Evolutionary conservation across 2,888 invertebrate species (phyloP).

Genomic region (Acanthosepion lycidas): DNA sequence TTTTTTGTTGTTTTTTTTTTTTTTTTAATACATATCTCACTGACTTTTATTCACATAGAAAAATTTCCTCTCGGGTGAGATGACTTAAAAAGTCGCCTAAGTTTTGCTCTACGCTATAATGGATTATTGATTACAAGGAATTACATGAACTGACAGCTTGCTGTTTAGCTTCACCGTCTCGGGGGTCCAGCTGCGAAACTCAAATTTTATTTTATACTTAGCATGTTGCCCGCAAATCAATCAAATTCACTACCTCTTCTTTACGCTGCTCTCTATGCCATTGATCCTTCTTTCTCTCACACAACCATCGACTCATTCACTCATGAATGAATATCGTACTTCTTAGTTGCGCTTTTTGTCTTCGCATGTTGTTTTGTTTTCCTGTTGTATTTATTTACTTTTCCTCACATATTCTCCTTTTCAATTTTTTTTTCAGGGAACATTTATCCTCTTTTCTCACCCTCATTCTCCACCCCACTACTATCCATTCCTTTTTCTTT

Average conservation of each 20-base stretch:
- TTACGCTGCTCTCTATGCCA: not conserved
- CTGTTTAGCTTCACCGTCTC: not conserved
- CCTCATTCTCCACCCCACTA: too few species aligned
- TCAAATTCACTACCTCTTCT: not conserved
- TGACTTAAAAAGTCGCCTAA: not conserved
- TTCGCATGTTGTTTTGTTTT: not conserved
- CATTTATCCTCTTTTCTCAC: too few species aligned
- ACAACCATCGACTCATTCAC: not conserved
- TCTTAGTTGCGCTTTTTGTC: not conserved
- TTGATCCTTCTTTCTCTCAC: not conserved
- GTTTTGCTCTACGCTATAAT: not conserved
- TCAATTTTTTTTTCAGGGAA: too few species aligned
- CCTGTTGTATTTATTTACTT: not conserved
- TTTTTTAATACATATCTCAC: not conserved
- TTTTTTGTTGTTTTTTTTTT: too few species aligned
- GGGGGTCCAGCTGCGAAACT: slow-evolving; percentile 33
- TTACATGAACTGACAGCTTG: slow-evolving; percentile 33
- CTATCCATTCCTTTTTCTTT: too few species aligned
- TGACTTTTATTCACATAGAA: not conserved
- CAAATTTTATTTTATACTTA: slow-evolving; percentile 33
- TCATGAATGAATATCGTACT: slow-evolving; percentile 1
- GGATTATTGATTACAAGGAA: slow-evolving; percentile 33
- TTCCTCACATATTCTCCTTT: not conserved
- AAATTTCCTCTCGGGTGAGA: slow-evolving; percentile 15
- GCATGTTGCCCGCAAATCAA: slow-evolving; percentile 11